Base-by-base conservation (phyloP, 1,140 invertebrate species). In the Adelges cooleyi region DNA sequence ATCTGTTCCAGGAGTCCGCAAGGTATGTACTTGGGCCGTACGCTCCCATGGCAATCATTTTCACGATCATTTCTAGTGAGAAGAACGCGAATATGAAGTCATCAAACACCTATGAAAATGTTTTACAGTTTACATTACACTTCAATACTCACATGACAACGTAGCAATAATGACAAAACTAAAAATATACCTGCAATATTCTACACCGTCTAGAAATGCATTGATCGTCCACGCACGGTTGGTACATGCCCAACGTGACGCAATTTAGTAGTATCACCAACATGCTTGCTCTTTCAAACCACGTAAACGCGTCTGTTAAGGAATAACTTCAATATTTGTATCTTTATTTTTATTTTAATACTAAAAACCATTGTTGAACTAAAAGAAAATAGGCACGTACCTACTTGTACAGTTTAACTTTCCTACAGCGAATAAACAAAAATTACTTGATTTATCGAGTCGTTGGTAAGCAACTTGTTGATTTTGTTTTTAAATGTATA, bases 61-160 rank as follows among this genome's bases (percentile, higher is more conserved):
- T 99, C 74, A 99, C 90, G 54, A 88, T 82, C 96, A 97, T 92
- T 75, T 95, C 92, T 71, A 94, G 73, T 11, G 93, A 84, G 79
- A 99, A 99, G 80, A 98, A 99, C 65, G 85, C 89, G 77, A 99
- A 99, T 76, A 99, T 99, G 71, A 95, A 88, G 77, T 99, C 92
- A 75, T 99, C 96, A 75, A 97, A 94, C 71, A 90, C 84, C 88
- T 94, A 80, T 2, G 82, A 82, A 56, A 68, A 66, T 66, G 69
- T 20, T n/a, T 15, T 69, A 66, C 56, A 52, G 15, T 27, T 15
- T 53, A 53, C 13, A 22, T 20, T 53, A 29, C 23, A 9, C 6
- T 53, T 36, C 8, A 25, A 53, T 22, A 53, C 6, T 38, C 13
- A 38, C 36, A 38, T 38, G 36, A 38, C 6, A 38, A 13, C 36